Conservation (phyloP, 2,113 vertebrate genomes). For the Bufo gargarizans region DNA sequence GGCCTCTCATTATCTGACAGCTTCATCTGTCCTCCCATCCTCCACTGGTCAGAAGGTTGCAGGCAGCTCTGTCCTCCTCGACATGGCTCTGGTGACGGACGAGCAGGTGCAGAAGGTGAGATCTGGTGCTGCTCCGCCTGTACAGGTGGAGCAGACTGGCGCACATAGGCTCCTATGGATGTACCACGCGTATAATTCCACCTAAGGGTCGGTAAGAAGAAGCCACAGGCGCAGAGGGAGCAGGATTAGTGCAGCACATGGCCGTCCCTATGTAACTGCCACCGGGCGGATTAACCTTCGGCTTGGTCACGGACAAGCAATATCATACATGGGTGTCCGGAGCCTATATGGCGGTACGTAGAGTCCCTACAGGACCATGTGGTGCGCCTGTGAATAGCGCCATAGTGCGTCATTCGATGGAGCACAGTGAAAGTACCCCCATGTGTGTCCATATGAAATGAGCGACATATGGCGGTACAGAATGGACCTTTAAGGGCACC, state of each 20-base stretch:
- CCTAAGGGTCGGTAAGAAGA: neutral
- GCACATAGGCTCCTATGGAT: neutral
- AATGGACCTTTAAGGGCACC: too few relatives aligned
- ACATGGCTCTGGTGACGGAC: conserved; percentile 75
- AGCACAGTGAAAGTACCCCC: too few relatives aligned
- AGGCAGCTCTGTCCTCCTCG: neutral
- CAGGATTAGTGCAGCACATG: neutral
- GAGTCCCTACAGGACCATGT: too few relatives aligned
- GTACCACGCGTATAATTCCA: neutral
- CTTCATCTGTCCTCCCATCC: conserved; percentile 58
- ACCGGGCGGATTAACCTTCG: neutral
- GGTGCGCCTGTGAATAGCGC: too few relatives aligned
- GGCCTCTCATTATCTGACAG: conserved; percentile 61
- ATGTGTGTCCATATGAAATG: too few relatives aligned
- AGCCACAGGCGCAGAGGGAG: neutral
- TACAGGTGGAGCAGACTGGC: neutral
- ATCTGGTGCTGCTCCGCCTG: neutral
- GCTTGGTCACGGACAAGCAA: neutral
- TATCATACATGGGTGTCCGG: too few relatives aligned
- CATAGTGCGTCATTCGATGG: too few relatives aligned
- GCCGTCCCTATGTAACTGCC: neutral
- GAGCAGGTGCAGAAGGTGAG: conserved; percentile 78
- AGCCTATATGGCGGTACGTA: too few relatives aligned
- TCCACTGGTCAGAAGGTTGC: conserved; percentile 10
- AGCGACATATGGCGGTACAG: too few relatives aligned